Evolutionary conservation across 2,797 vertebrate species (phyloP).

Genomic region (Pagetopsis macropterus): DNA sequence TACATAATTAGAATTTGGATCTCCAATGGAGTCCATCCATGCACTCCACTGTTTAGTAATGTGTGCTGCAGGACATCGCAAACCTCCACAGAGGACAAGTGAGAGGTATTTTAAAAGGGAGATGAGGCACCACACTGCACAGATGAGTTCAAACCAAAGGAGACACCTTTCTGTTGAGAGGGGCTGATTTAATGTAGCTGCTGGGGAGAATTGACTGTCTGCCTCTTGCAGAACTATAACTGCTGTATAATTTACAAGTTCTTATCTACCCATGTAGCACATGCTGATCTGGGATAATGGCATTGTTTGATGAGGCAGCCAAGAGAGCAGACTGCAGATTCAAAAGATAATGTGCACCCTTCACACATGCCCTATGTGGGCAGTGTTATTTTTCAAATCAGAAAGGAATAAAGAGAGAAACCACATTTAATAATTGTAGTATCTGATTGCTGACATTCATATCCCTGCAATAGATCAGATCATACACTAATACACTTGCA

Average conservation of each 20-base stretch:
- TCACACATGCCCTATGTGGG: constrained; percentile 24
- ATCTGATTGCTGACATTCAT: constrained; percentile 12
- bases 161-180: constrained; percentile 58
- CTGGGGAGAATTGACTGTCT: constrained; percentile 58
- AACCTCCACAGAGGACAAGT: constrained; percentile 64
- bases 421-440: background rate
- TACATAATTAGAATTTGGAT: constrained; percentile 75
- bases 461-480: constrained; percentile 6
- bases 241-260: constrained; percentile 68
- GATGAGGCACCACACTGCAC: constrained; percentile 62
- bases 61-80: constrained; percentile 62
- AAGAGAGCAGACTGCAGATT: constrained; percentile 54
- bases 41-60: constrained; percentile 58
- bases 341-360: constrained; percentile 55
- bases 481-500: constrained; percentile 20
- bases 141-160: constrained; percentile 59
- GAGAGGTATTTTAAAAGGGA: constrained; percentile 67
- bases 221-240: constrained; percentile 52
- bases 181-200: constrained; percentile 65
- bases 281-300: constrained; percentile 66
- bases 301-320: constrained; percentile 68
- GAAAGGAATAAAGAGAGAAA: background rate
- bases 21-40: constrained; percentile 47
- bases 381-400: constrained; percentile 1
- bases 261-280: constrained; percentile 70